These are phyloP conservation scores for Conger conger DNA, from an alignment of 2,113 vertebrate genomes.

Conservation along the genomic window DNA sequence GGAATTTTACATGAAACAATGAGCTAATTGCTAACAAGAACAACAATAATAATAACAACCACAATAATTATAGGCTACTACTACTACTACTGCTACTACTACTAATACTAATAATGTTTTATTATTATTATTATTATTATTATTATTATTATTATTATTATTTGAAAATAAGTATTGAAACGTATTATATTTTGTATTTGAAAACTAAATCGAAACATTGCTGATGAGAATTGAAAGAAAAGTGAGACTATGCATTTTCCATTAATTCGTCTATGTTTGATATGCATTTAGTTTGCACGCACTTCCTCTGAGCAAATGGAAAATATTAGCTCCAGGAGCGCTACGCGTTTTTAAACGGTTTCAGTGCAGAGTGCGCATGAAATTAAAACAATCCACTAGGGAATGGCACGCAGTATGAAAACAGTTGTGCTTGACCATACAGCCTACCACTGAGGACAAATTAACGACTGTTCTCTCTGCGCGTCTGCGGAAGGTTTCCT, in stretches of 20 bases:
- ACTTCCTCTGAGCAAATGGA: background rate
- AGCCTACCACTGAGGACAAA: background rate
- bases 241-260: no score
- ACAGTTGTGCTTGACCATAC: background rate
- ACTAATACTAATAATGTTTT: no score
- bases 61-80: no score
- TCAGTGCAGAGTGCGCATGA: background rate
- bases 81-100: no score
- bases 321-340: background rate
- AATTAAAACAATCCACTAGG: background rate
- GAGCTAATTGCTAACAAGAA: background rate
- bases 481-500: background rate
- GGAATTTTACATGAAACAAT: background rate
- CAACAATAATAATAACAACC: background rate
- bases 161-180: no score
- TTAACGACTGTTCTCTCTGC: background rate
- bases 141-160: no score
- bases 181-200: no score
- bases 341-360: background rate
- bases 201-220: no score
- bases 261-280: background rate
- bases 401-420: slow-evolving; percentile 3
- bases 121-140: no score
- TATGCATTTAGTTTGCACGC: background rate
- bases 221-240: no score